Evolutionary conservation across 1,140 invertebrate species (phyloP), one percentile per base, ranked within the genome.

Genomic region (Neodiprion virginianus): DNA sequence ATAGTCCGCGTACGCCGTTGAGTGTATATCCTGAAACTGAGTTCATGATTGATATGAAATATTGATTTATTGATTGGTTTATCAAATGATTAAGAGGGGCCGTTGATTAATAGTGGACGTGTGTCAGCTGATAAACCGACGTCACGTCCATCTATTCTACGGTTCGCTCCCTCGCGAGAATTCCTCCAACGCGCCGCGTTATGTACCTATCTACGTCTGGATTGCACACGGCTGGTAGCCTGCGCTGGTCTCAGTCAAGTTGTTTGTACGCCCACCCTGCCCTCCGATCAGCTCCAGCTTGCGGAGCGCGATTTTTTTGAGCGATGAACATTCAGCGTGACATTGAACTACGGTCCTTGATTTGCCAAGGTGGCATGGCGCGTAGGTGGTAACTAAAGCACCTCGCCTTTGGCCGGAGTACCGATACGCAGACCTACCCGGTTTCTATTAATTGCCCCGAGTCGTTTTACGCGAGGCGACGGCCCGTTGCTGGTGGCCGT

Each of bases 1-100:
- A 69, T 23, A 23, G 11, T 23, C 40, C 7, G 67, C 67, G 11
- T 14, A 69, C 40, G n/a, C 21, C 40, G 67, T 47, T 8, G 67
- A 69, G 40, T 69, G 40, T 69, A 11, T 21, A 69, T 65, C 17
- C 61, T 7, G 61, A 65, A 14, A 65, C 17, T 14, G 67, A 12
- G 11, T 69, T 11, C 17, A 5, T 69, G 40, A 69, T 69, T 14
- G 67, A 23, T 69, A 23, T 21, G 67, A 76, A 78, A 76, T 77
- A 80, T 79, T 79, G 81, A 83, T 83, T 82, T 80, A 82, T 80
- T 73, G 78, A 80, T 78, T 67, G 74, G 69, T 72, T 76, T 28
- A 69, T 49, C 78, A 70, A 82, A 66, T 50, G 76, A 71, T 75
- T 50, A 79, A 75, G 79, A 78, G 67, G 75, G 76, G 28, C 73